A percentile compares a stretch with the other conserved stretches of the same genome.
Evolutionary conservation across 2,113 vertebrate genomes (phyloP).

Genomic region (Chionodraco myersi): DNA sequence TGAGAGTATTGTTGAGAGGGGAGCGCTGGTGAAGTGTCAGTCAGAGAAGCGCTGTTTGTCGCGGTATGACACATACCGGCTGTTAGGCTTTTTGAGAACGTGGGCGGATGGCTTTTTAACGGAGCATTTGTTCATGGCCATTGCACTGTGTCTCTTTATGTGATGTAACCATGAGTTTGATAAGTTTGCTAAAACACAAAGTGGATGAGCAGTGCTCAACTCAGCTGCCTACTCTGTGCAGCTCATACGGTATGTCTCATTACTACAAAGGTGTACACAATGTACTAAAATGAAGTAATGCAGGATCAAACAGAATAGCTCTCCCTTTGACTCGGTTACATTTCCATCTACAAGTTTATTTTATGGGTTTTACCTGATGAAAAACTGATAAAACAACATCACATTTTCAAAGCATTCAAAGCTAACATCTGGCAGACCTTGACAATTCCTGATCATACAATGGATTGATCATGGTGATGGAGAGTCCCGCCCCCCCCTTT

Average conservation of each 20-base stretch:
- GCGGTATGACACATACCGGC: constrained; percentile 37
- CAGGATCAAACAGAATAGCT: not conserved
- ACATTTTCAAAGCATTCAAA: constrained; percentile 29
- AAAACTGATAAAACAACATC: not conserved
- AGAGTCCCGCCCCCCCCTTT: constrained; percentile 50
- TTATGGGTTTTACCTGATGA: not conserved
- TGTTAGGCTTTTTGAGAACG: constrained; percentile 7
- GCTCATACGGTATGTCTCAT: not conserved
- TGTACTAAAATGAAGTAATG: not conserved
- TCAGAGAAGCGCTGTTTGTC: constrained; percentile 19
- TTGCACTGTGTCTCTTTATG: constrained; percentile 13
- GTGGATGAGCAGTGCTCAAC: constrained; percentile 10
- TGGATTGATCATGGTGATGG: constrained; percentile 47
- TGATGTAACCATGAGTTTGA: constrained; percentile 41
- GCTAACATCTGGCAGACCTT: constrained; percentile 37
- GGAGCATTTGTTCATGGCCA: constrained; percentile 34
- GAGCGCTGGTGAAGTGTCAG: constrained; percentile 28
- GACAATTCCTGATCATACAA: constrained; percentile 21
- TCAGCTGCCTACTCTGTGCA: constrained; percentile 2
- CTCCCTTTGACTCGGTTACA: not conserved
- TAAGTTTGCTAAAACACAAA: constrained; percentile 29
- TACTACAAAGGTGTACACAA: not conserved
- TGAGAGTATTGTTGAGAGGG: constrained; percentile 4
- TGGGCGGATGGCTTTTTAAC: constrained; percentile 45
- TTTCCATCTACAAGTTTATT: not conserved